Base-by-base conservation (phyloP, 2,888 invertebrate species). In the Abscondita cerata region DNA sequence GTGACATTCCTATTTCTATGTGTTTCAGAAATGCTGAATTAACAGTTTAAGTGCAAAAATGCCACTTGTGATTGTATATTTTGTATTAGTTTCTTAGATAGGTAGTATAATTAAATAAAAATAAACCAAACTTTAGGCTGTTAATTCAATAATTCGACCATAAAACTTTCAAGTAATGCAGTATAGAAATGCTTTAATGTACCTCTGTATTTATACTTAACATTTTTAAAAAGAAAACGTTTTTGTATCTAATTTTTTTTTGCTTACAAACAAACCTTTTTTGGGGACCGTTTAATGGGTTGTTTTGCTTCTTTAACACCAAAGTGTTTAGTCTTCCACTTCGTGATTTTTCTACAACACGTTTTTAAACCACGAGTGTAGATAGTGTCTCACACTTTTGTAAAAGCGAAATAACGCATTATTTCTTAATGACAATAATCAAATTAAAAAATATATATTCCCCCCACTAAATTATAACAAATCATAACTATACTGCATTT, bases 1-100 rank as follows among this genome's bases (percentile, higher is more conserved):
- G 72, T 73, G 70, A 76, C 76, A 75, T 76, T 76, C 76, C 75
- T 75, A 72, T 70, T 72, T 75, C 70, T 74, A 68, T 70, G 69
- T 72, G 69, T 71, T 65, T 65, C 57, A 59, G 68, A 66, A 64
- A 52, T 62, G 52, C 54, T 61, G 58, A 64, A 66, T 62, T 63
- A 62, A 65, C 65, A 65, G 65, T 65, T 65, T 62, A 58, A 61
- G 64, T 64, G 48, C 51, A 58, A 61, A 61, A 57, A 62, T 61
- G 52, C 51, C 53, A 65, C 64, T 68, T 69, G 67, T 69, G 66
- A 66, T 70, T 67, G 66, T 68, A 66, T 59, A 67, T 66, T 62
- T 67, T 64, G 63, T 66, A 62, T 64, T 70, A 68, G 64, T 65
- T 69, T 56, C 47, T 63, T 69, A 68, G 61, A 57, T 66, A 66